A percentile compares a stretch with the other conserved stretches of the same genome.
Conservation (phyloP, 1,140 invertebrate genomes). For the Temnothorax longispinosus region DNA sequence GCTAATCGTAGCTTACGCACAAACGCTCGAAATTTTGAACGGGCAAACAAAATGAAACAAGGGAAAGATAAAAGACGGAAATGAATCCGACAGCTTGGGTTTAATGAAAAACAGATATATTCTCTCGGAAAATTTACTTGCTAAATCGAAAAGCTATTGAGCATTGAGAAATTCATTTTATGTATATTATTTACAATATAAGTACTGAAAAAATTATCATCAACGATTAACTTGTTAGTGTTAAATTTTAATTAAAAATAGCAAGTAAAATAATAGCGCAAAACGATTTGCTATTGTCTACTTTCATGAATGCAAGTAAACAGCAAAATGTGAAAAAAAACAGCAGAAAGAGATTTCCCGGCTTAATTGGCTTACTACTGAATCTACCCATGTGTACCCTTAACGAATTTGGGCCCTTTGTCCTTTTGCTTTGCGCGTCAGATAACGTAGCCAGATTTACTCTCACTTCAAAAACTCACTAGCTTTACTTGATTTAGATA, state of each 20-base stretch:
- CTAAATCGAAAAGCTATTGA: neutral
- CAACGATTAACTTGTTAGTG: neutral
- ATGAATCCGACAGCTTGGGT: neutral
- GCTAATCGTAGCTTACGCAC: constrained; percentile 3
- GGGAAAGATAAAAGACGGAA: neutral
- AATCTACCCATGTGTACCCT: constrained; percentile 12
- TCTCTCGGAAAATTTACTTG: constrained; percentile 2
- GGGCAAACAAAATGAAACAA: neutral
- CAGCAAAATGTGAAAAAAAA: neutral
- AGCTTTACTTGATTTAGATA: constrained; percentile 26
- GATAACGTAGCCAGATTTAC: constrained; percentile 2
- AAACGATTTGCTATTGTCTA: neutral
- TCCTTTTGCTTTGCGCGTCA: neutral
- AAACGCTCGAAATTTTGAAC: constrained; percentile 9
- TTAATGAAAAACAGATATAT: neutral
- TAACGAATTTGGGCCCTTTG: neutral
- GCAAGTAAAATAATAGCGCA: neutral
- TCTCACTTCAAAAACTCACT: neutral
- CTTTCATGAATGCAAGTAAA: constrained; percentile 1
- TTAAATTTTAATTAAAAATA: neutral
- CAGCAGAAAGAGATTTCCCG: constrained; percentile 8
- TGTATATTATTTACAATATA: neutral
- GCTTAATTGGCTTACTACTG: constrained; percentile 29
- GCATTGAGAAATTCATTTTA: neutral
- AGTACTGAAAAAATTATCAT: neutral